Conservation (phyloP, 1,140 invertebrate species). For the Trichogramma pretiosum region DNA sequence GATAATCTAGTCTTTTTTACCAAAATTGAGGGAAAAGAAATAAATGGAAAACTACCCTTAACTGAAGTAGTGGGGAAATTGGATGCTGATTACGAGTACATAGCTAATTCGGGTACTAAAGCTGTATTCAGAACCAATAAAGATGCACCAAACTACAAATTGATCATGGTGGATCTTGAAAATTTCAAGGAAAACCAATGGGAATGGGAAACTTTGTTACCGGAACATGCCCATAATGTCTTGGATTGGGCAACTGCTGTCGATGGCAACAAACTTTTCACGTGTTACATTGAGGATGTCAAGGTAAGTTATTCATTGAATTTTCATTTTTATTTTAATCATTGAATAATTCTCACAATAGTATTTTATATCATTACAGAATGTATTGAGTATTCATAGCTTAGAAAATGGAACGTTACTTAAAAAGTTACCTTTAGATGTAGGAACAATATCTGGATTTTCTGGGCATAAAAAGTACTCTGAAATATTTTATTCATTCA, state of each 20-base stretch:
- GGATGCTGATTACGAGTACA: conserved; percentile 91
- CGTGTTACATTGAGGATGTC: conserved; percentile 90
- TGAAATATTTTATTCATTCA: conserved; percentile 91
- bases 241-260: conserved; percentile 81
- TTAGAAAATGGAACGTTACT: conserved; percentile 65
- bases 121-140: conserved; percentile 90
- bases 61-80: conserved; percentile 78
- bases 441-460: conserved; percentile 78
- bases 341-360: background rate
- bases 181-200: conserved; percentile 61
- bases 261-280: conserved; percentile 76
- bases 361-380: conserved; percentile 49
- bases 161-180: conserved; percentile 83
- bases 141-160: conserved; percentile 81
- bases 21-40: conserved; percentile 55
- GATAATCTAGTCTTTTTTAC: conserved; percentile 82
- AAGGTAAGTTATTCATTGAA: conserved; percentile 55
- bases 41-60: conserved; percentile 56
- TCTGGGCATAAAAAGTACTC: conserved; percentile 76
- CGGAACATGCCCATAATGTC: conserved; percentile 80
- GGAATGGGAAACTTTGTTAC: conserved; percentile 75
- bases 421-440: conserved; percentile 67
- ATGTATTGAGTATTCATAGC: conserved; percentile 72
- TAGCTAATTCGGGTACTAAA: conserved; percentile 78
- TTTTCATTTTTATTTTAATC: too few species aligned